A percentile compares a stretch with the other conserved stretches of the same genome.
Conservation (phyloP, 2,797 vertebrate species). For the Eupleurogrammus muticus region DNA sequence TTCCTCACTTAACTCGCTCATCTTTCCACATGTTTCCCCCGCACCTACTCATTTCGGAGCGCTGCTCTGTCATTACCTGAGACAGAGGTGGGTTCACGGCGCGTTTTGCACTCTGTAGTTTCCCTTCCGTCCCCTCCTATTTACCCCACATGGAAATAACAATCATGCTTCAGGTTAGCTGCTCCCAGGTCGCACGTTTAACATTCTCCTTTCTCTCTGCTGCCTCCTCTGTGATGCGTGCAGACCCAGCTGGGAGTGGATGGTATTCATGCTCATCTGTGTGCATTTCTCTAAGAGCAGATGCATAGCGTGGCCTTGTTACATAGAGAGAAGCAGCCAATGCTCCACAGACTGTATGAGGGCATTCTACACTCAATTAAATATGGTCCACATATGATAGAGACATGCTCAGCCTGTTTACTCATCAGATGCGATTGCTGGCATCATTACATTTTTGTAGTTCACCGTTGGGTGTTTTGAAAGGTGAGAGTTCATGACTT, state of each 20-base stretch:
- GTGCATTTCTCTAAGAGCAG: slow-evolving; percentile 36
- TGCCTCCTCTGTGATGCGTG: slow-evolving; percentile 43
- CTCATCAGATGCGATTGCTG: slow-evolving; percentile 21
- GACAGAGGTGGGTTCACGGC: slow-evolving; percentile 57
- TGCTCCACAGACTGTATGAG: slow-evolving; percentile 54
- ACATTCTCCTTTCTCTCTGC: slow-evolving; percentile 31
- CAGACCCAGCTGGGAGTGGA: slow-evolving; percentile 42
- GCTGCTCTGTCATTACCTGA: slow-evolving; percentile 78
- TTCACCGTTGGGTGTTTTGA: slow-evolving; percentile 33
- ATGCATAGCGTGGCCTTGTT: slow-evolving; percentile 42
- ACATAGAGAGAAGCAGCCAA: slow-evolving; percentile 41
- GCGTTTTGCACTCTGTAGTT: slow-evolving; percentile 61
- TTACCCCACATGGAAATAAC: slow-evolving; percentile 60
- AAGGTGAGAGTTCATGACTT: slow-evolving; percentile 50
- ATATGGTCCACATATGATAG: slow-evolving; percentile 34
- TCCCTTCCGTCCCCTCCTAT: slow-evolving; percentile 54
- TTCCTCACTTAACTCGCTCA: slow-evolving; percentile 57
- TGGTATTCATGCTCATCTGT: slow-evolving; percentile 53
- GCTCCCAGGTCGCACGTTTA: slow-evolving; percentile 38
- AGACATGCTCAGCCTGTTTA: slow-evolving; percentile 19
- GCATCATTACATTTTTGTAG: slow-evolving; percentile 18
- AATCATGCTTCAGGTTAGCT: slow-evolving; percentile 43
- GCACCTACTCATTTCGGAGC: slow-evolving; percentile 71
- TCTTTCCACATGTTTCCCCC: slow-evolving; percentile 65
- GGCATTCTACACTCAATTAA: slow-evolving; percentile 41